Base-by-base conservation (phyloP, 2,888 invertebrate genomes). In the Nysson spinosus region DNA sequence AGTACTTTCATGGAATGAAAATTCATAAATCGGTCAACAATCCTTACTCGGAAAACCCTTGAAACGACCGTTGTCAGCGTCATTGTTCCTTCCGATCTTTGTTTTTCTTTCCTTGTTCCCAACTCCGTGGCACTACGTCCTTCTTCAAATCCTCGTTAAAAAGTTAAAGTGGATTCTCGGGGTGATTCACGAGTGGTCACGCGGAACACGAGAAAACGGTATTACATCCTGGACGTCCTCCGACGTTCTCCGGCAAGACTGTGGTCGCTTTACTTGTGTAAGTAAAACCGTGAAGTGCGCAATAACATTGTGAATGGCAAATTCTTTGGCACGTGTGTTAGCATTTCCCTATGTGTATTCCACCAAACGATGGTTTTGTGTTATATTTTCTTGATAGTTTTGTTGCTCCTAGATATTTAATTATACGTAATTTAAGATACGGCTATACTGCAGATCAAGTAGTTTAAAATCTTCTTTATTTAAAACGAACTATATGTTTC, bases 71-170 rank as follows among this genome's bases (percentile, higher is more conserved):
- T 30, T 20, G 51, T 50, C 62, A 34, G 9, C 17, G 46, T 19
- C 28, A 16, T 11, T 17, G 7, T n/a, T 2, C 4, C 50, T 12
- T 12, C 46, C 40, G 30, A 7, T 62, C 58, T 61, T 56, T 32
- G n/a, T 49, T 57, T 19, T 14, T 19, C 39, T 43, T 30, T 65
- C 46, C 35, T 61, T 52, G 49, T 55, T 61, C 51, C 46, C 37
- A 32, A 54, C 46, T 51, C 30, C 47, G 35, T 35, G 35, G 19
- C 17, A 46, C 43, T 54, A 35, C 63, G 57, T 65, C 56, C 74
- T 79, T 76, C 75, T 80, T 81, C 76, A 76, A 73, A 79, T 80
- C 69, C 81, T 83, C 79, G 77, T 83, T 83, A 83, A 80, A 82
- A 83, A 83, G 77, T 82, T 80, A 49, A 74, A 80, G 78, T 75